These are phyloP conservation scores for Philopotamus ludificatus DNA, from an alignment of 1,140 invertebrate genomes.

Conservation along the genomic window DNA sequence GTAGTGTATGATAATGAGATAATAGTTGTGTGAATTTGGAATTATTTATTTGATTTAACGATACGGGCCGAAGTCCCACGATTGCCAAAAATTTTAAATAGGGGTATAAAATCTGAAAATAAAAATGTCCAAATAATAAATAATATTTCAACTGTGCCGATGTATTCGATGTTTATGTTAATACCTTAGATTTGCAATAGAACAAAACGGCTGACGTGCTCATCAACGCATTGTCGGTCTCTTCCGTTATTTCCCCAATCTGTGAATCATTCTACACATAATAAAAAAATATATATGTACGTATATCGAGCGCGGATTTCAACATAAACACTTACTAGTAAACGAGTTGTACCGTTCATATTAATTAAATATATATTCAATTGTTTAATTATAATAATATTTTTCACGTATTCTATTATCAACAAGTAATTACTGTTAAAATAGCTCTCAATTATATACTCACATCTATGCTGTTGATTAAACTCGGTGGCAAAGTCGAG, in stretches of 20 bases:
- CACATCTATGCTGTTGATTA: too few relatives aligned
- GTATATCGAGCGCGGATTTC: too few relatives aligned
- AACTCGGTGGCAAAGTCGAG: too few relatives aligned
- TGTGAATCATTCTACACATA: slow-evolving; percentile 46
- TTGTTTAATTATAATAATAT: too few relatives aligned
- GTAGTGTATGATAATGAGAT: slow-evolving; percentile 66
- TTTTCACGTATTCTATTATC: too few relatives aligned
- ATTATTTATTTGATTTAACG: slow-evolving; percentile 60
- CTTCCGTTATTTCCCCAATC: slow-evolving; percentile 66
- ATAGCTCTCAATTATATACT: too few relatives aligned
- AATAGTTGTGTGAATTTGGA: slow-evolving; percentile 60
- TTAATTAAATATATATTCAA: too few relatives aligned
- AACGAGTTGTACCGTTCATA: not conserved
- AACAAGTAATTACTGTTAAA: too few relatives aligned
- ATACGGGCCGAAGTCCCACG: slow-evolving; percentile 70
- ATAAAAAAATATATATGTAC: too few relatives aligned
- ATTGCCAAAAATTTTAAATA: slow-evolving; percentile 70
- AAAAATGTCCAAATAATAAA: not conserved
- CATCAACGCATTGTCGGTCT: slow-evolving; percentile 64
- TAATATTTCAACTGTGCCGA: too few relatives aligned
- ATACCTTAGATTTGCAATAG: slow-evolving; percentile 73
- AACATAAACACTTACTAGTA: not conserved
- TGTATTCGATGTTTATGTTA: too few relatives aligned
- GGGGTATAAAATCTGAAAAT: slow-evolving; percentile 65
- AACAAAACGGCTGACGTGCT: slow-evolving; percentile 73